Base-by-base conservation (phyloP, 2,797 vertebrate genomes). In the Sebastes diaconus region DNA sequence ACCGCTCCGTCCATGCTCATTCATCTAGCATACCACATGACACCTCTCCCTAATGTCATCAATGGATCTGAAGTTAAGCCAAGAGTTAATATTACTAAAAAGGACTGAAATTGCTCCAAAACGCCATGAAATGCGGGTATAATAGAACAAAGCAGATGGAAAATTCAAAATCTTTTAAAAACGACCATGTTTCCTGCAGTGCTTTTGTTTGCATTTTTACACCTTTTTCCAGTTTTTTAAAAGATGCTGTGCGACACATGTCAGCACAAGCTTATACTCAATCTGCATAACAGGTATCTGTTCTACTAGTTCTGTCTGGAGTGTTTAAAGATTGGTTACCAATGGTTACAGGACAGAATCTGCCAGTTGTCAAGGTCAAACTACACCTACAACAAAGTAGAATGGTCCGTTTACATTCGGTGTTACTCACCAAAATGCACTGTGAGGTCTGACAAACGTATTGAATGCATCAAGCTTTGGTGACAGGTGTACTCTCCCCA, bases 301-400 rank as follows among this genome's bases (percentile, higher is more conserved):
- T 20, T 73, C 46, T 36, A 46, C 34, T 16, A 8, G 8, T 54
- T 52, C 20, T 54, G 24, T 11, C 18, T 63, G n/a, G 42, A 34
- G 66, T 39, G 63, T 75, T 83, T 75, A 79, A 58, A 71, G 73
- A 74, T 1, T 20, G 66, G 68, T 78, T 68, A 66, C 88, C 79
- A 34, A 13, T 76, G 76, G 32, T 83, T 70, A 79, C 79, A 39
- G 63, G 74, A 18, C 81, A 71, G 27, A 69, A 59, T 13, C 8
- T n/a, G 63, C 27, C 24, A 52, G 36, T 13, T 27, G 20, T 73
- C 25, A 46, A 50, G 57, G 59, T 75, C 36, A 39, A 64, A 64
- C 63, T 27, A 6, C 18, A 65, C 16, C 1, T 16, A 16, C 34
- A 16, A 32, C 39, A 11, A 46, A n/a, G 30, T 30, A 8, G 9